Evolutionary conservation across 1,140 invertebrate genomes (phyloP).

Genomic region (Apolygus lucorum): DNA sequence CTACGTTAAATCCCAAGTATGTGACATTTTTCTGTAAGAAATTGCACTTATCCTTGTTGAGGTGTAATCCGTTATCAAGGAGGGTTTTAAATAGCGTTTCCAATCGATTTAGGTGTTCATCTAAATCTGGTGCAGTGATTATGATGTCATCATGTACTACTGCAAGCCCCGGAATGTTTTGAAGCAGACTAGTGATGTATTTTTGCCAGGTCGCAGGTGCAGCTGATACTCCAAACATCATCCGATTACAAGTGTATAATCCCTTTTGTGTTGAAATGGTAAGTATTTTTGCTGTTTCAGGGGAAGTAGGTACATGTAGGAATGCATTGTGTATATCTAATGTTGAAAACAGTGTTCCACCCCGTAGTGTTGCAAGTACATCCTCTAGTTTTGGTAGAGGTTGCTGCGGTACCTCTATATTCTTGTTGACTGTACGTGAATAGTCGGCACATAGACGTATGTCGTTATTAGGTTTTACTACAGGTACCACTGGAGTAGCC

Average conservation of each 20-base stretch:
- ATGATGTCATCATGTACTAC: slow-evolving; percentile 16
- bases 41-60: background rate
- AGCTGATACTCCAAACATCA: slow-evolving; percentile 34
- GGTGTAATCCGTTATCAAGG: background rate
- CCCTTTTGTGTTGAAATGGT: slow-evolving; percentile 35
- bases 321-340: slow-evolving; percentile 34
- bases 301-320: slow-evolving; percentile 33
- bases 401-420: background rate
- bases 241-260: slow-evolving; percentile 33
- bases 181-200: too few relatives aligned
- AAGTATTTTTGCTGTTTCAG: slow-evolving; percentile 32
- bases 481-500: slow-evolving; percentile 39
- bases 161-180: background rate
- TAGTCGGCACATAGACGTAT: slow-evolving; percentile 43
- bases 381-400: slow-evolving; percentile 15
- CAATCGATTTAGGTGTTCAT: slow-evolving; percentile 2
- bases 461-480: slow-evolving; percentile 37
- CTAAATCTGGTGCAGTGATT: background rate
- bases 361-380: slow-evolving; percentile 26
- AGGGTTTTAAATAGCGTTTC: background rate
- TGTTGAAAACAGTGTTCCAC: slow-evolving; percentile 30
- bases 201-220: slow-evolving; percentile 34
- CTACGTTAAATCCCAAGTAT: slow-evolving; percentile 20
- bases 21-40: background rate
- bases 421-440: slow-evolving; percentile 36